Evolutionary conservation across 2,888 invertebrate species (phyloP).

Genomic region (Bellardia bayeri): DNA sequence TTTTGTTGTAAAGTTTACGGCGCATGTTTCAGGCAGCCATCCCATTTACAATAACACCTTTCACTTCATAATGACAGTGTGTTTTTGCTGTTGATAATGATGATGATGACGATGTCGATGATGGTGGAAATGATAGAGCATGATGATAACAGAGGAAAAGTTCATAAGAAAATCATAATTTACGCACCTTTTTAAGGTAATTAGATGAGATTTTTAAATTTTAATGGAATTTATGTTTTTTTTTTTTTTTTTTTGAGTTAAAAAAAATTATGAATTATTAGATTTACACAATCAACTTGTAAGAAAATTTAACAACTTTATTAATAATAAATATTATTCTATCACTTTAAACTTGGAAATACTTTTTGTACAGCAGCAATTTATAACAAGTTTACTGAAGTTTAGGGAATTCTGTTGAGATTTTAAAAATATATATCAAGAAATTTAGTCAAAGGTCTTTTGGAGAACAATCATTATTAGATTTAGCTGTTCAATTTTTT

Average conservation of each 20-base stretch:
- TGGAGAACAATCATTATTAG: no score
- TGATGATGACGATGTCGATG: background rate
- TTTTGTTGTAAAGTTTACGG: slow-evolving; percentile 60
- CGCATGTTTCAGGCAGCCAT: slow-evolving; percentile 64
- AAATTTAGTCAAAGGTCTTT: no score
- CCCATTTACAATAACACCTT: slow-evolving; percentile 46
- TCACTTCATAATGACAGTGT: slow-evolving; percentile 10
- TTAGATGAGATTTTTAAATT: slow-evolving; percentile 15
- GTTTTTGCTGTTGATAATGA: background rate
- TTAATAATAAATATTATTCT: no score
- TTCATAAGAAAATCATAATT: background rate
- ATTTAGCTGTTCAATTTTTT: no score
- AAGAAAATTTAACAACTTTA: no score
- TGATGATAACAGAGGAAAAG: background rate
- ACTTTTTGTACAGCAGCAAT: no score
- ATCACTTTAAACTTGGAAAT: no score
- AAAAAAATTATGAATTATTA: background rate
- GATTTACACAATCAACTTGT: no score
- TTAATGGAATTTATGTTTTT: background rate
- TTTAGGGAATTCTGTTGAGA: no score
- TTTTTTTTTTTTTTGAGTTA: background rate
- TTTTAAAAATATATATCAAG: no score
- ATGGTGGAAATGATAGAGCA: background rate
- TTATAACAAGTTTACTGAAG: no score
- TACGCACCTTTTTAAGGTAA: slow-evolving; percentile 31